phyloP scores from a whole-genome alignment of 2,113 vertebrate genomes.

The Excalfactoria chinensis region DNA sequence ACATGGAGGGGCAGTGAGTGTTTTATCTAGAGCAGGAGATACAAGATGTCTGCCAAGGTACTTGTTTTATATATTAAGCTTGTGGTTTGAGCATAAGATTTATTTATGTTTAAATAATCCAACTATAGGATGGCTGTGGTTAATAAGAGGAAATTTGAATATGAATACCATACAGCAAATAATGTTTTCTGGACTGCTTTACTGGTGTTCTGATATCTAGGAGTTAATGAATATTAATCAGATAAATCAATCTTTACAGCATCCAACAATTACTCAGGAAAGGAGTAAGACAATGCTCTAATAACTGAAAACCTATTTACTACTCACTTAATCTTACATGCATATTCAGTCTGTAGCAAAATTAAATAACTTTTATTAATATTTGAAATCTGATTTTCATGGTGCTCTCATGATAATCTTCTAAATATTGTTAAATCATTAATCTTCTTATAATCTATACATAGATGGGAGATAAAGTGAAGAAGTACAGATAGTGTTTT shows the following conservation, averaged over 20 bases:
- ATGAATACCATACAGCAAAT: not conserved
- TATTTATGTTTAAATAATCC: not conserved
- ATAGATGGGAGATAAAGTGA: not conserved
- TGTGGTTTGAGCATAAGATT: not conserved
- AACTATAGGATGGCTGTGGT: not conserved
- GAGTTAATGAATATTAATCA: not conserved
- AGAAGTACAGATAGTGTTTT: not conserved
- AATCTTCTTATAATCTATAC: not conserved
- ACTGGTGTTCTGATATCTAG: not conserved
- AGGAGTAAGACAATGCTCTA: not conserved
- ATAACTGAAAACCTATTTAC: not conserved
- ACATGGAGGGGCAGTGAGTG: not conserved
- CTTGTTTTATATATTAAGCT: not conserved
- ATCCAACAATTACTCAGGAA: not conserved
- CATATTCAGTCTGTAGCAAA: not conserved
- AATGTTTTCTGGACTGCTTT: not conserved
- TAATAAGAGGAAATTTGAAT: not conserved
- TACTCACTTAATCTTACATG: not conserved
- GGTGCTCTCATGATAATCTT: not conserved
- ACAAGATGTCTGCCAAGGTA: not conserved
- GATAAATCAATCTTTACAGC: not conserved
- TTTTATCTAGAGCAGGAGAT: not conserved
- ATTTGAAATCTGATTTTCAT: not conserved
- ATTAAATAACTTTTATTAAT: not conserved
- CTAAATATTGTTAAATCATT: not conserved